Base-by-base conservation (phyloP, 1,140 invertebrate genomes). In the Archegozetes longisetosus region DNA sequence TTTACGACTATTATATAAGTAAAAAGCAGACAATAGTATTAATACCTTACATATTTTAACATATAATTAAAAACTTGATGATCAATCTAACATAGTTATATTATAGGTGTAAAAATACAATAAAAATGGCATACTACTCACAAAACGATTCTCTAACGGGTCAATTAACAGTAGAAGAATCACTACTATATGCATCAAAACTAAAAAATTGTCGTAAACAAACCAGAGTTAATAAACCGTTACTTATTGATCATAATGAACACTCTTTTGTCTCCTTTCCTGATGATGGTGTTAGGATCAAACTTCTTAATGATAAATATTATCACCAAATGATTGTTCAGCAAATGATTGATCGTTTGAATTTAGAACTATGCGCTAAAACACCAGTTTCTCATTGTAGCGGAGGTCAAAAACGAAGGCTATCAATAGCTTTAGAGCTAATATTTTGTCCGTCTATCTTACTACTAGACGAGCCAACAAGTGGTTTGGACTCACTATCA, bases 371-470 rank as follows among this genome's bases (percentile, higher is more conserved):
- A 62, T 84, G 86, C 50, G 78, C 78, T 58, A 80, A 89, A 66
- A 92, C 86, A 0, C 75, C 82, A 62, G 82, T 87, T 2, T 79
- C 79, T 47, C 83, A 82, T 66, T 76, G 96, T 14, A 93, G 88
- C 20, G 91, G 91, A 6, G 92, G 92, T 0, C 90, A 96, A 74
- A 78, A 85, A 57, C 95, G 95, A 72, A 78, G 92, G 53, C 73
- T 96, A 48, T 90, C 90, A 1, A 92, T 96, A 65, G 90, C 91
- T n/a, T 74, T 94, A 55, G 91, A 96, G 74, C 73, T 97, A 53
- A 80, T 96, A 58, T 95, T 90, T 72, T 96, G 95, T 75, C 92
- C 92, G 13, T 88, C 89, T 32, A 82, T 96, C 22, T 90, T 97
- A 84, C 94, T 94, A 73, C 93, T 95, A 69, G 92, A 97, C 25